phyloP scores from a whole-genome alignment of 2,797 vertebrate genomes.

The Gephyroberyx darwinii region DNA sequence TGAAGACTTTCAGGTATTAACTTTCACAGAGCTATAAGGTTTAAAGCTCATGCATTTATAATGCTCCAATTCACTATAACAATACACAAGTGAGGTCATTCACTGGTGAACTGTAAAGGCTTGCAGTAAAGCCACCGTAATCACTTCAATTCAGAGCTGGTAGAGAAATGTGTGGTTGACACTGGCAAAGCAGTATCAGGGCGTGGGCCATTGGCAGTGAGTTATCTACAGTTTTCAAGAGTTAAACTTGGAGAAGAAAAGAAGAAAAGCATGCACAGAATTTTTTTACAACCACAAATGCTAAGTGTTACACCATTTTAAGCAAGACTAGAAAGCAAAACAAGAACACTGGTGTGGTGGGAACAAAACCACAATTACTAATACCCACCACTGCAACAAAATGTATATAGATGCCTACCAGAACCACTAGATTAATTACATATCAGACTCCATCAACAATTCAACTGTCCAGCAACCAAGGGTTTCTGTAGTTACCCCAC shows the following conservation, averaged over 20 bases:
- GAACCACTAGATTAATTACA: not conserved
- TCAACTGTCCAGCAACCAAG: not conserved
- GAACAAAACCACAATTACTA: too few species aligned
- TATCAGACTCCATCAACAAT: not conserved
- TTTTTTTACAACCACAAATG: too few species aligned
- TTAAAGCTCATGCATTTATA: not conserved
- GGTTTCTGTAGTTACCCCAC: not conserved
- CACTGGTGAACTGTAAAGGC: not conserved
- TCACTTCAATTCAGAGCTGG: not conserved
- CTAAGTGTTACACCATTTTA: not conserved
- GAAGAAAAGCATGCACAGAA: too few species aligned
- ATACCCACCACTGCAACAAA: too few species aligned
- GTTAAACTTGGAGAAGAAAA: not conserved
- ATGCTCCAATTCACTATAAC: not conserved
- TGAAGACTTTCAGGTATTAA: not conserved
- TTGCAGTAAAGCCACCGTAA: not conserved
- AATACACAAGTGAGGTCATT: not conserved
- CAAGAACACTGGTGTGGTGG: not conserved
- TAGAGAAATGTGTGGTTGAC: conserved; percentile 2
- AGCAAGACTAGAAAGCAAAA: conserved; percentile 12
- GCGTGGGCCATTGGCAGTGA: not conserved
- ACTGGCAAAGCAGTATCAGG: not conserved
- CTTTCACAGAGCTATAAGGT: not conserved
- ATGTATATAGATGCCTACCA: not conserved
- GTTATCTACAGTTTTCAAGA: not conserved